Conservation (phyloP, 2,888 invertebrate genomes). For the Drosophila greeni region DNA sequence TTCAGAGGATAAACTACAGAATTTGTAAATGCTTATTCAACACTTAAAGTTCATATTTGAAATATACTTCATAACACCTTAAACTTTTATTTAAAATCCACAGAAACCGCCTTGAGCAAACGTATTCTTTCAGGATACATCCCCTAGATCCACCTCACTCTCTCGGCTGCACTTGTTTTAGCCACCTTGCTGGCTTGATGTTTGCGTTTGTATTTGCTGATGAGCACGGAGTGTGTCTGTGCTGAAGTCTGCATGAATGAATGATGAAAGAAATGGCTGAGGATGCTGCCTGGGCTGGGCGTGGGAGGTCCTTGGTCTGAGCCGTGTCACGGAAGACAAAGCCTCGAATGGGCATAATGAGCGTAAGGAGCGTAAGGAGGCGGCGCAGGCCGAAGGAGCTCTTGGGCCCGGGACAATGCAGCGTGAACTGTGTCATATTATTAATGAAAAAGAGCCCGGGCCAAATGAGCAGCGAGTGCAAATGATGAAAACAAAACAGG, state of each 20-base stretch:
- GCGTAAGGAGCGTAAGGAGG: slow-evolving; percentile 60
- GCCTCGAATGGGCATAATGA: slow-evolving; percentile 74
- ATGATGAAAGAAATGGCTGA: slow-evolving; percentile 68
- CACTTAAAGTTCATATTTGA: not conserved
- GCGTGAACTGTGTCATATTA: slow-evolving; percentile 70
- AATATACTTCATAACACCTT: no score
- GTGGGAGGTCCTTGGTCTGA: slow-evolving; percentile 16
- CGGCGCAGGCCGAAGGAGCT: slow-evolving; percentile 71
- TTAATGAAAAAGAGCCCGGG: slow-evolving; percentile 62
- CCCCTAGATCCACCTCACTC: not conserved
- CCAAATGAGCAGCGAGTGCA: slow-evolving; percentile 57
- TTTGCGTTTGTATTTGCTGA: slow-evolving; percentile 68
- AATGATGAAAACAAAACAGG: slow-evolving; percentile 52
- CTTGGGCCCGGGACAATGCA: slow-evolving; percentile 68
- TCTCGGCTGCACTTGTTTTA: slow-evolving; percentile 49
- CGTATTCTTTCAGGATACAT: slow-evolving; percentile 29
- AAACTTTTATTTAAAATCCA: not conserved
- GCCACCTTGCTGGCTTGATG: slow-evolving; percentile 41
- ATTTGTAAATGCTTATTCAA: not conserved
- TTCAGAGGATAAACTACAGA: no score
- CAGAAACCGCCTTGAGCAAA: not conserved
- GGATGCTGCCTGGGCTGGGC: slow-evolving; percentile 42
- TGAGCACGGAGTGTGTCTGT: slow-evolving; percentile 25
- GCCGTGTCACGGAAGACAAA: slow-evolving; percentile 57
- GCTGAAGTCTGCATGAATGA: slow-evolving; percentile 56